Conservation (phyloP, 2,113 vertebrate genomes). For the Sceloporus undulatus region DNA sequence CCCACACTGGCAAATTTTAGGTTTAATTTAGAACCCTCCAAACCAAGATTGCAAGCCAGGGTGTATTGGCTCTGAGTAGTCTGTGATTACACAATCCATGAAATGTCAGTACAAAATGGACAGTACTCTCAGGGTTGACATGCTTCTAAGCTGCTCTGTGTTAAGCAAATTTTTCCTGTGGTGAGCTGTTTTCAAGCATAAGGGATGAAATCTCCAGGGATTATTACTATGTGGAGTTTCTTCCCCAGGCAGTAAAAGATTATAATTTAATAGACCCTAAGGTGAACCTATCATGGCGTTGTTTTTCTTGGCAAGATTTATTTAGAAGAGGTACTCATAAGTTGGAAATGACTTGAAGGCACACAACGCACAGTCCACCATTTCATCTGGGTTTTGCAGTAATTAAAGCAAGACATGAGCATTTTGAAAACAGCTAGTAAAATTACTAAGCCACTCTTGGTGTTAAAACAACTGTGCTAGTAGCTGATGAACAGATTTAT, state of each 20-base stretch:
- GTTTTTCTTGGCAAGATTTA: too few relatives aligned
- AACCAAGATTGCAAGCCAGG: background rate
- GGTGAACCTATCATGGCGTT: too few relatives aligned
- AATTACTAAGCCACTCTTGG: slow-evolving; percentile 47
- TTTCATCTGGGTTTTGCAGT: slow-evolving; percentile 58
- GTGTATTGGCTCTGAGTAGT: too few relatives aligned
- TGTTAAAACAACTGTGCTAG: slow-evolving; percentile 37
- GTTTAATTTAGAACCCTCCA: background rate
- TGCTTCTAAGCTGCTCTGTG: background rate
- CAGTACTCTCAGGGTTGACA: background rate
- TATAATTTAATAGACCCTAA: slow-evolving; percentile 52
- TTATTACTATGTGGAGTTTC: slow-evolving; percentile 39
- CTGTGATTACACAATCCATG: background rate
- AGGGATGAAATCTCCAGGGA: slow-evolving; percentile 36
- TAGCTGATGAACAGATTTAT: slow-evolving; percentile 57
- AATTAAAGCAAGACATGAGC: slow-evolving; percentile 63
- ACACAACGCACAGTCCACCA: background rate
- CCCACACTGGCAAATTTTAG: background rate
- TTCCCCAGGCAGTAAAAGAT: slow-evolving; percentile 59
- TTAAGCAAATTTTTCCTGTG: slow-evolving; percentile 6
- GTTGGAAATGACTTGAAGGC: too few relatives aligned
- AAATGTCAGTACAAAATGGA: background rate
- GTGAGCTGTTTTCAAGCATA: background rate
- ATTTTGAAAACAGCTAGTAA: slow-evolving; percentile 51
- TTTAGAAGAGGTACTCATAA: too few relatives aligned